Conservation (phyloP, 2,888 invertebrate species). For the Bhutanitis thaidina region DNA sequence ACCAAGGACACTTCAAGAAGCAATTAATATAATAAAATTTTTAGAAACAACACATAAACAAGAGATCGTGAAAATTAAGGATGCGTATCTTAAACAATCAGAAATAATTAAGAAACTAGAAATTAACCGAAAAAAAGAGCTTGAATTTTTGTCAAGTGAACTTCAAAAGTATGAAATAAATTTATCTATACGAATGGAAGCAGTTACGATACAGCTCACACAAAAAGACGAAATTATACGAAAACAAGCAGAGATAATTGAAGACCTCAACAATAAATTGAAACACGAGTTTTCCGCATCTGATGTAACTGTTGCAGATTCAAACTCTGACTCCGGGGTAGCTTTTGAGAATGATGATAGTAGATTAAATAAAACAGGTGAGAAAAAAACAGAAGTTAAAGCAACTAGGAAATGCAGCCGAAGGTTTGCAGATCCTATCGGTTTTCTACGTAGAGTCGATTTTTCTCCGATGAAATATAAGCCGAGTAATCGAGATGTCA, state of each 20-base stretch:
- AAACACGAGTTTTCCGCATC: constrained; percentile 49
- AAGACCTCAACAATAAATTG: constrained; percentile 55
- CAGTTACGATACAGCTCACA: constrained; percentile 59
- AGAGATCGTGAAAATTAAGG: constrained; percentile 61
- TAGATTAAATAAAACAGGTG: constrained; percentile 35
- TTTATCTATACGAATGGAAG: constrained; percentile 59
- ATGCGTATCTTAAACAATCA: constrained; percentile 57
- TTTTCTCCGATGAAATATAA: constrained; percentile 75
- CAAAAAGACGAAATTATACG: constrained; percentile 66
- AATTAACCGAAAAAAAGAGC: constrained; percentile 63
- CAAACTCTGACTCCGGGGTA: constrained; percentile 72
- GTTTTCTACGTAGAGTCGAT: constrained; percentile 67
- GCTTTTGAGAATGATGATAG: constrained; percentile 65
- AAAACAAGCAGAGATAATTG: constrained; percentile 56
- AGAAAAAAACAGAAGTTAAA: constrained; percentile 52
- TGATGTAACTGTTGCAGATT: constrained; percentile 60
- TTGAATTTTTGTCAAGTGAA: constrained; percentile 67
- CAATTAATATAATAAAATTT: constrained; percentile 70
- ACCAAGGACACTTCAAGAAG: constrained; percentile 67
- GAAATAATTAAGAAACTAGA: constrained; percentile 67
- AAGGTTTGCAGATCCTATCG: constrained; percentile 69
- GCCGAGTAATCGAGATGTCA: constrained; percentile 50
- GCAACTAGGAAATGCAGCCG: constrained; percentile 62
- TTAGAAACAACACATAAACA: constrained; percentile 67
- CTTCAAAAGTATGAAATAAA: constrained; percentile 70